phyloP scores from a whole-genome alignment of 2,113 vertebrate genomes.

The Pithys albifrons region DNA sequence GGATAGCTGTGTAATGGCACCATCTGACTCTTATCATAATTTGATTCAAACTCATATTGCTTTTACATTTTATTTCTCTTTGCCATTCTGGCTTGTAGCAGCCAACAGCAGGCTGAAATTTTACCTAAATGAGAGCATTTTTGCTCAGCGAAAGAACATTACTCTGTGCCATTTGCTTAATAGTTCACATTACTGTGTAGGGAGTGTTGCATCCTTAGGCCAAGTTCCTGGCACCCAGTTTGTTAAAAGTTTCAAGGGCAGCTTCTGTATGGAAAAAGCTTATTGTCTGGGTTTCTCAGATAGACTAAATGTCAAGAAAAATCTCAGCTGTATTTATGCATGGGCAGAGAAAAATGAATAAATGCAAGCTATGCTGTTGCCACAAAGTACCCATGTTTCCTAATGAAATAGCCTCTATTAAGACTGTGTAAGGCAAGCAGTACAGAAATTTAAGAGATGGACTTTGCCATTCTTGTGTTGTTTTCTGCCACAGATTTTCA shows the following conservation, averaged over 20 bases:
- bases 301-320: background rate
- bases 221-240: slow-evolving; percentile 48
- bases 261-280: slow-evolving; percentile 37
- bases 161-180: slow-evolving; percentile 78
- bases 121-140: slow-evolving; percentile 77
- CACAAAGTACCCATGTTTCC: background rate
- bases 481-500: background rate
- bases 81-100: slow-evolving; percentile 74
- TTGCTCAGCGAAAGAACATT: slow-evolving; percentile 71
- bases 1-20: slow-evolving; percentile 68
- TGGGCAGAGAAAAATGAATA: background rate
- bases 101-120: slow-evolving; percentile 77
- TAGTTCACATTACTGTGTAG: slow-evolving; percentile 70
- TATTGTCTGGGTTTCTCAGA: background rate
- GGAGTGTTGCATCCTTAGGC: slow-evolving; percentile 62
- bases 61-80: slow-evolving; percentile 76
- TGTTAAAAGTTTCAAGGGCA: slow-evolving; percentile 67
- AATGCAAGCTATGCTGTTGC: background rate
- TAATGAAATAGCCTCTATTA: background rate
- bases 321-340: background rate
- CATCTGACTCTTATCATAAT: slow-evolving; percentile 80
- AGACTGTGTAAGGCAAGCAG: background rate
- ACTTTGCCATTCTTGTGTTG: background rate
- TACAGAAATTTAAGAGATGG: background rate
- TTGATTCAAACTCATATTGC: slow-evolving; percentile 77